Conservation (phyloP, 2,888 invertebrate species). For the Myopa testacea region DNA sequence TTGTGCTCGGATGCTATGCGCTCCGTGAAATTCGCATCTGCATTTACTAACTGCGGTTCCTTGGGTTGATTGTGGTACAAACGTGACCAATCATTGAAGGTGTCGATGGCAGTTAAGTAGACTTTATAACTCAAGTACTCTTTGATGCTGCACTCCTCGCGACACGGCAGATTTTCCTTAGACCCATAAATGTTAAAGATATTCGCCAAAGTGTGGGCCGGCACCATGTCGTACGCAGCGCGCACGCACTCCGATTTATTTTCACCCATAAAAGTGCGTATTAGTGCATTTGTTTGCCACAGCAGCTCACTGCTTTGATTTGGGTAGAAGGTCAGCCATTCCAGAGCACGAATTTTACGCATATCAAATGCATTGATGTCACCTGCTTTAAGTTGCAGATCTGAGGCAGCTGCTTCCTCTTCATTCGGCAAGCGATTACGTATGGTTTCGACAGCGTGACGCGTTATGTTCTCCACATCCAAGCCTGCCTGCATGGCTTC, state of each 20-base stretch:
- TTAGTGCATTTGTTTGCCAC: slow-evolving; percentile 89
- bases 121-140: slow-evolving; percentile 90
- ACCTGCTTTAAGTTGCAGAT: slow-evolving; percentile 58
- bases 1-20: slow-evolving; percentile 90
- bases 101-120: slow-evolving; percentile 88
- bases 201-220: slow-evolving; percentile 73
- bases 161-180: slow-evolving; percentile 69
- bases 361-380: slow-evolving; percentile 78
- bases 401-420: slow-evolving; percentile 52
- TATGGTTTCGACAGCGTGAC: slow-evolving; percentile 85
- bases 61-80: slow-evolving; percentile 84
- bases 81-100: slow-evolving; percentile 90
- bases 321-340: slow-evolving; percentile 87
- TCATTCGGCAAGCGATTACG: slow-evolving; percentile 65
- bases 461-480: slow-evolving; percentile 86
- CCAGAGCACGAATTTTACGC: slow-evolving; percentile 81
- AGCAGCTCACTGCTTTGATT: slow-evolving; percentile 84
- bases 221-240: slow-evolving; percentile 80
- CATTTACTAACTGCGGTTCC: slow-evolving; percentile 73
- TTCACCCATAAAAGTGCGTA: slow-evolving; percentile 84
- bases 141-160: slow-evolving; percentile 72
- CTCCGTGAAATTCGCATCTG: slow-evolving; percentile 82
- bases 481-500: slow-evolving; percentile 81
- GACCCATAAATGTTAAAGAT: slow-evolving; percentile 70
- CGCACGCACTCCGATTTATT: slow-evolving; percentile 87